Evolutionary conservation across 2,113 vertebrate genomes (phyloP).

Genomic region (Urocolius indicus): DNA sequence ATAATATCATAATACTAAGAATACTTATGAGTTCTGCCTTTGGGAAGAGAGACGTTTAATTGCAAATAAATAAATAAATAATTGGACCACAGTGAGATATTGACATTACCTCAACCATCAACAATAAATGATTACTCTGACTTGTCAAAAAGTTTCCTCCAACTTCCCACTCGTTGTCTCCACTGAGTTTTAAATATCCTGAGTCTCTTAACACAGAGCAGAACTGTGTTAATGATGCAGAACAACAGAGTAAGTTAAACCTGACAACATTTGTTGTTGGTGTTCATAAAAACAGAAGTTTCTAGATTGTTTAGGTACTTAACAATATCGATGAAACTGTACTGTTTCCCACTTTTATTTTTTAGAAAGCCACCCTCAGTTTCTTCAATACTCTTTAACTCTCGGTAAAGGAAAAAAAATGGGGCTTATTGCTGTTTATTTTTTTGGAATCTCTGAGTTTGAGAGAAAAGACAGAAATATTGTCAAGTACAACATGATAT

Average conservation of each 20-base stretch:
- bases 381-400: background rate
- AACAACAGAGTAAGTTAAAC: background rate
- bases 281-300: background rate
- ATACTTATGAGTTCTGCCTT: background rate
- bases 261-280: background rate
- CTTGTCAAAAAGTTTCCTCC: background rate
- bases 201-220: background rate
- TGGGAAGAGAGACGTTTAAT: background rate
- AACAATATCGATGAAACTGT: background rate
- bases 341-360: background rate
- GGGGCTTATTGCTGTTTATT: background rate
- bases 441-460: background rate
- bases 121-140: background rate
- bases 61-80: background rate
- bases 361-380: fast-evolving
- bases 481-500: background rate
- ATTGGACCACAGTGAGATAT: background rate
- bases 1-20: background rate
- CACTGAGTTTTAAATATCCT: background rate
- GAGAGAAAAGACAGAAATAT: background rate
- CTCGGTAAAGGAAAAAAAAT: background rate
- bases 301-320: background rate
- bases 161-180: background rate
- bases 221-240: background rate
- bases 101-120: background rate